phyloP scores from a whole-genome alignment of 2,888 invertebrate genomes.

The Lepidocyrtinus sp. region DNA sequence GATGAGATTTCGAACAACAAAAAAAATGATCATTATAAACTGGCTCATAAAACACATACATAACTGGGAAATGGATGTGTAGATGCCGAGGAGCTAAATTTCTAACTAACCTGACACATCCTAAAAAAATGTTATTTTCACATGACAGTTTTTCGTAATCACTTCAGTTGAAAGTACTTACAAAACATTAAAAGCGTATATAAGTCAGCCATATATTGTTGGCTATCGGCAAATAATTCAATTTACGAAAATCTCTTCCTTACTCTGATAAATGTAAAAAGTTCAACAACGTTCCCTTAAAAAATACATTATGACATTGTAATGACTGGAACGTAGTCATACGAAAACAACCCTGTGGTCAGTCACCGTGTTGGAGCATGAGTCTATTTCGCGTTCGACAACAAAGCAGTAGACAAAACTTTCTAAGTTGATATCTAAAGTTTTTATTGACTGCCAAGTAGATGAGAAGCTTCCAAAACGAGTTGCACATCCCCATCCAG shows the following conservation, averaged over 20 bases:
- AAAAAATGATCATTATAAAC: no score
- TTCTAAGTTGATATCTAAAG: slow-evolving; percentile 89
- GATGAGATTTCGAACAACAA: no score
- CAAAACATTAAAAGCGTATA: slow-evolving; percentile 2
- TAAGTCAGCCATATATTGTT: neutral
- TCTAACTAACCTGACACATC: neutral
- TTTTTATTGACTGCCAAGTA: slow-evolving; percentile 92
- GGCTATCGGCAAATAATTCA: neutral
- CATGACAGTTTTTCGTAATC: neutral
- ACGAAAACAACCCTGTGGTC: slow-evolving; percentile 59
- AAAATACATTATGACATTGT: neutral
- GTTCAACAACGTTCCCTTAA: neutral
- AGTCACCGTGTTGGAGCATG: slow-evolving; percentile 66
- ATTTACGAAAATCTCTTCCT: neutral
- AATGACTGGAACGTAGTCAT: neutral
- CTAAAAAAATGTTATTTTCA: neutral
- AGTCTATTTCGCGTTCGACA: slow-evolving; percentile 87
- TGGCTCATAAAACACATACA: neutral
- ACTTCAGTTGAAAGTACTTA: slow-evolving; percentile 8
- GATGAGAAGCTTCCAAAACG: slow-evolving; percentile 95
- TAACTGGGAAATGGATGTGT: neutral
- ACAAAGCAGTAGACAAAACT: slow-evolving; percentile 90
- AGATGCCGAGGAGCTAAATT: no score
- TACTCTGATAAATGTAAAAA: neutral
- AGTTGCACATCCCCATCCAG: slow-evolving; percentile 95